A percentile compares a stretch with the other conserved stretches of the same genome.
phyloP scores from a whole-genome alignment of 2,113 vertebrate genomes.

The Nestor notabilis region DNA sequence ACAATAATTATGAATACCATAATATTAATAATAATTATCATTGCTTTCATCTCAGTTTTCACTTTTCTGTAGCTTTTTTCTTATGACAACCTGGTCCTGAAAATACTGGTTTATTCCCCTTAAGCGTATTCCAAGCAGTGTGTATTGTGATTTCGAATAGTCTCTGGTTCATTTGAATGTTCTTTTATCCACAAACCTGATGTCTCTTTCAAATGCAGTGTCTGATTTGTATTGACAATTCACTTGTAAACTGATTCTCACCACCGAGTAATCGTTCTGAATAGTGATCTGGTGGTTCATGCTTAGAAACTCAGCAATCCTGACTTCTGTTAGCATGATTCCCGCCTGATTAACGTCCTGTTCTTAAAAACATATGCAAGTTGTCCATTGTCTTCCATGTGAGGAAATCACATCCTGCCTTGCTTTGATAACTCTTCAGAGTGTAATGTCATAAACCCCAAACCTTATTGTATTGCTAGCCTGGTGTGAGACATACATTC shows the following conservation, averaged over 20 bases:
- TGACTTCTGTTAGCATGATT: constrained; percentile 30
- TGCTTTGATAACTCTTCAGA: constrained; percentile 42
- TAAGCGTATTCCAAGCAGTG: neutral
- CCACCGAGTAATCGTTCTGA: neutral
- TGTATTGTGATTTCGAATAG: neutral
- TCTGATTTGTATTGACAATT: neutral
- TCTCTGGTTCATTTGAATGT: neutral
- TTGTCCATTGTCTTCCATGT: neutral
- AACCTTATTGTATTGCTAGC: constrained; percentile 23
- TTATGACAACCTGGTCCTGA: neutral
- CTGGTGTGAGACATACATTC: neutral
- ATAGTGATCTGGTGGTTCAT: neutral
- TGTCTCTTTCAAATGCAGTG: neutral
- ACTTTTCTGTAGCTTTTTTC: neutral
- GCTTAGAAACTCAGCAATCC: neutral
- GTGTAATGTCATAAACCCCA: neutral
- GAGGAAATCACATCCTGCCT: constrained; percentile 36
- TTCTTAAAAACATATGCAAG: neutral
- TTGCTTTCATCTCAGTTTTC: neutral
- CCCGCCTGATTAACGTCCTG: constrained; percentile 14
- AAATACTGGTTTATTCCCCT: neutral
- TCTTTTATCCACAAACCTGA: neutral
- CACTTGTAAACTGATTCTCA: neutral
- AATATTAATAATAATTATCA: neutral
- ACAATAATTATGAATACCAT: neutral